Conservation (phyloP, 2,888 invertebrate genomes). For the Danaus chrysippus region DNA sequence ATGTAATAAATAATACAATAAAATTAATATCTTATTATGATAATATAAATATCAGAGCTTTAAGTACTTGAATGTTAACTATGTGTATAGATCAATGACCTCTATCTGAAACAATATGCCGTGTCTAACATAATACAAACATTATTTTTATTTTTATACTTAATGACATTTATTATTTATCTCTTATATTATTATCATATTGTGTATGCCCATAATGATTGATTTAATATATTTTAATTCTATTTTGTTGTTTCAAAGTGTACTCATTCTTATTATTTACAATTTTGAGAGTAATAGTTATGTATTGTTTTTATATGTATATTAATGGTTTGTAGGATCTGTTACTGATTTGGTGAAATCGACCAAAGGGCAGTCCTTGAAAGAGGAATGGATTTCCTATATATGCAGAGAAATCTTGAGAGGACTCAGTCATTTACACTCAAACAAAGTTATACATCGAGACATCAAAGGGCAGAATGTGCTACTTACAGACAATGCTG, state of each 20-base stretch:
- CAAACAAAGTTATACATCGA: conserved; percentile 99
- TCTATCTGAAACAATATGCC: conserved; percentile 19
- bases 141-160: conserved; percentile 14
- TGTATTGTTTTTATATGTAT: conserved; percentile 2
- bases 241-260: background rate
- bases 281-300: background rate
- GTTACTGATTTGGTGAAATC: conserved; percentile 99
- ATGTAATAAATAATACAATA: background rate
- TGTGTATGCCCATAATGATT: background rate
- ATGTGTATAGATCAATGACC: conserved; percentile 24
- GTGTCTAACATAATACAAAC: conserved; percentile 14
- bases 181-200: background rate
- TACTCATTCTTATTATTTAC: background rate
- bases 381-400: conserved; percentile 99
- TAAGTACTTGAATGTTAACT: conserved; percentile 16
- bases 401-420: conserved; percentile 97
- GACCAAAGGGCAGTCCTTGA: conserved; percentile 97
- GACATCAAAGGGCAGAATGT: conserved; percentile 99
- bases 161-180: background rate
- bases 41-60: background rate
- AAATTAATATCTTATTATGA: background rate
- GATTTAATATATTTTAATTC: too few species aligned
- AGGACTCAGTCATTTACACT: conserved; percentile 97
- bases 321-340: conserved; percentile 80
- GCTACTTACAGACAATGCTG: conserved; percentile 98